Conservation (phyloP, 2,888 invertebrate genomes). For the Xanthorhoe spadicearia region DNA sequence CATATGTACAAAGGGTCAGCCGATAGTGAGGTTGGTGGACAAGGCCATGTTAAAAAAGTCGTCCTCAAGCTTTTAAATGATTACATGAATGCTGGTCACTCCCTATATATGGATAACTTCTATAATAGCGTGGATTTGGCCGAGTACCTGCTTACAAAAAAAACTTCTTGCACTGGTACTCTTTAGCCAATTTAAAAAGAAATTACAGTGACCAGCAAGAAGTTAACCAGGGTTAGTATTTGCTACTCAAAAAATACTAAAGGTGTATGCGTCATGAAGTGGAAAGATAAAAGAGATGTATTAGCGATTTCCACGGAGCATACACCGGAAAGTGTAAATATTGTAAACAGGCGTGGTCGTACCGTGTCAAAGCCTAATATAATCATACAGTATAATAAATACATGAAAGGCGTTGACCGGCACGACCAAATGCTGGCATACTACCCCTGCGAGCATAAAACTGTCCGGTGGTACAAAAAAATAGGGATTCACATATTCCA, state of each 20-base stretch:
- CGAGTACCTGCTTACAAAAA: constrained; percentile 25
- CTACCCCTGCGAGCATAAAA: constrained; percentile 7
- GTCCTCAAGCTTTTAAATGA: constrained; percentile 33
- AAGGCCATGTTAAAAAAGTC: constrained; percentile 38
- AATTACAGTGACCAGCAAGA: constrained; percentile 15
- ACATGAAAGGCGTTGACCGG: constrained; percentile 20
- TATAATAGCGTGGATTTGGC: constrained; percentile 34
- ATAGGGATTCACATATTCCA: neutral
- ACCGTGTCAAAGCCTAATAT: constrained; percentile 4
- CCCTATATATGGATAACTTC: constrained; percentile 35
- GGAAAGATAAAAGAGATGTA: constrained; percentile 10
- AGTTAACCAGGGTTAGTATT: constrained; percentile 16
- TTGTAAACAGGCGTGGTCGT: constrained; percentile 6
- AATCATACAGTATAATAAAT: constrained; percentile 15
- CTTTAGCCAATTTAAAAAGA: constrained; percentile 25
- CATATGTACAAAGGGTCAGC: constrained; percentile 24
- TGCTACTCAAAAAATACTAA: neutral
- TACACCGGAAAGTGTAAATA: neutral
- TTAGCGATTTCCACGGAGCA: constrained; percentile 20
- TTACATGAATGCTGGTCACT: constrained; percentile 33
- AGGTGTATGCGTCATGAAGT: constrained; percentile 15
- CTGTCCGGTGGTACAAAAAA: constrained; percentile 19
- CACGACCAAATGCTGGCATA: constrained; percentile 21
- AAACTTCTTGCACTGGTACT: constrained; percentile 34
- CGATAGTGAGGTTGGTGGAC: constrained; percentile 22